Conservation (phyloP, 2,888 invertebrate species). For the Dasypolia templi region DNA sequence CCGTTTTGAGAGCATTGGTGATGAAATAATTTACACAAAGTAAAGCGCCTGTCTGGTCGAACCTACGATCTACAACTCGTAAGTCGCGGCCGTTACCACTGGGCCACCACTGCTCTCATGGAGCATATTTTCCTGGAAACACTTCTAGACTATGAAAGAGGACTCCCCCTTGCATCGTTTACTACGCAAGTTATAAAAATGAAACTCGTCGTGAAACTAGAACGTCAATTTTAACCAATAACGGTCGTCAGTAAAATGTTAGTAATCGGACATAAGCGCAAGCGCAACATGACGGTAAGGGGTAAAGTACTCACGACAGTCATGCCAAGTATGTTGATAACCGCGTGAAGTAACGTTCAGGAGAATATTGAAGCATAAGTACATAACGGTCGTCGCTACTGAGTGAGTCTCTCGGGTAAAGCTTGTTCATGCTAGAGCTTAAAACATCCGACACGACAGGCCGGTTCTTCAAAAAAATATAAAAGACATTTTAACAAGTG, state of each 20-base stretch:
- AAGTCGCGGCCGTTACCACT: too few relatives aligned
- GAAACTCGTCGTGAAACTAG: too few relatives aligned
- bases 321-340: slow-evolving; percentile 47
- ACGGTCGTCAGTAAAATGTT: slow-evolving; percentile 3
- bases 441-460: neutral
- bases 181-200: too few relatives aligned
- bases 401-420: neutral
- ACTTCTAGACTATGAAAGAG: too few relatives aligned
- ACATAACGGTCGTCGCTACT: slow-evolving; percentile 37
- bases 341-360: slow-evolving; percentile 30
- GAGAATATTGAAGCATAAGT: slow-evolving; percentile 37
- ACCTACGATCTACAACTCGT: too few relatives aligned
- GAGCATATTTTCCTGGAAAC: too few relatives aligned
- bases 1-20: too few relatives aligned
- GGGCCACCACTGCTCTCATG: too few relatives aligned
- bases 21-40: too few relatives aligned
- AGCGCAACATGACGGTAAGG: slow-evolving; percentile 11
- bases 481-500: too few relatives aligned
- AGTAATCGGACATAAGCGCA: neutral
- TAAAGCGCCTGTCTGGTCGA: too few relatives aligned
- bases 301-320: slow-evolving; percentile 30
- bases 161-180: too few relatives aligned
- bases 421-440: neutral
- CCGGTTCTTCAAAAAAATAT: neutral
- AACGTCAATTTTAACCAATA: slow-evolving; percentile 15